Conservation (phyloP, 2,888 invertebrate species). For the Nymphalis polychloros region DNA sequence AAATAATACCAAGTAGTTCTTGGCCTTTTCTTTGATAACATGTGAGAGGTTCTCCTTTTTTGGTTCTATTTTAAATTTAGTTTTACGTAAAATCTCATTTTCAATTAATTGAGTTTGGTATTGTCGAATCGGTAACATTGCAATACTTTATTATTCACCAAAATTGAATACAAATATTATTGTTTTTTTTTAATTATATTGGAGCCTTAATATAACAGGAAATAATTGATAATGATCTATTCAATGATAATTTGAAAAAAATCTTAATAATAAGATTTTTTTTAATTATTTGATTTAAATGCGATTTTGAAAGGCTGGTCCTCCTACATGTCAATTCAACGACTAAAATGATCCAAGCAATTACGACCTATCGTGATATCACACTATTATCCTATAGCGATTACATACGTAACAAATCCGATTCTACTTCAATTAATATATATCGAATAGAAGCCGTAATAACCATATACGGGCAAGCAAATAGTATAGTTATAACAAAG, state of each 20-base stretch:
- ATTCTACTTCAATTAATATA: neutral
- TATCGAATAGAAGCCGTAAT: neutral
- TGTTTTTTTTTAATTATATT: too few species aligned
- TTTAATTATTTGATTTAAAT: neutral
- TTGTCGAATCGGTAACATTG: conserved; percentile 51
- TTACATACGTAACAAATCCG: conserved; percentile 14
- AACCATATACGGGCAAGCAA: neutral
- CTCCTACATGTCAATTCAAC: neutral
- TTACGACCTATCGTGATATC: conserved; percentile 3
- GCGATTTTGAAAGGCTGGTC: neutral
- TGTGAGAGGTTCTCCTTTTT: conserved; percentile 35
- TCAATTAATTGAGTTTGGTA: conserved; percentile 54
- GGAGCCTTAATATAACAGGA: too few species aligned
- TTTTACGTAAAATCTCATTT: conserved; percentile 44
- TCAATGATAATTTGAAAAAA: too few species aligned
- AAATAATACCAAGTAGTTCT: conserved; percentile 63
- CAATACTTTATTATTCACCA: neutral
- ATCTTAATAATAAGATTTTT: too few species aligned
- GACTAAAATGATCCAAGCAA: neutral
- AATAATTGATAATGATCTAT: too few species aligned
- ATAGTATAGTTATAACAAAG: neutral
- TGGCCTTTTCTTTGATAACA: conserved; percentile 44
- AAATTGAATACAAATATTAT: too few species aligned
- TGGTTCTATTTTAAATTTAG: conserved; percentile 11
- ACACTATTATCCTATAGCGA: conserved; percentile 13